Conservation (phyloP, 1,140 invertebrate genomes). For the Venustaconcha ellipsiformis region DNA sequence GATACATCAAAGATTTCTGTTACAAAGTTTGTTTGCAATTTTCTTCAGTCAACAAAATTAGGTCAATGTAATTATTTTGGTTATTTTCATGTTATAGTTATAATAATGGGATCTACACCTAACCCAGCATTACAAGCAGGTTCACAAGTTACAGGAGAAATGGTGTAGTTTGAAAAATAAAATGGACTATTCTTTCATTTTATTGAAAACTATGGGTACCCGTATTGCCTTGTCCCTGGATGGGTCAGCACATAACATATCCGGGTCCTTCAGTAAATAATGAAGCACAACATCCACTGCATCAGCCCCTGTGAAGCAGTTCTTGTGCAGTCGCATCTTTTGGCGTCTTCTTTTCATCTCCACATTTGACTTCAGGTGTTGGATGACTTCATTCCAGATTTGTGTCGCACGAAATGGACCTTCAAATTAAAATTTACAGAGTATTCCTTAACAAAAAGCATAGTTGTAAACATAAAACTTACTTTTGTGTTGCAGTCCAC, state of each 20-base stretch:
- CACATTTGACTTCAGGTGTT: conserved; percentile 57
- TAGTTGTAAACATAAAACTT: too few species aligned
- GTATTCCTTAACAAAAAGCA: too few species aligned
- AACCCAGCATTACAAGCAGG: too few species aligned
- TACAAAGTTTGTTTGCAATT: too few species aligned
- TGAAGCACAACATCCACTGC: conserved; percentile 69
- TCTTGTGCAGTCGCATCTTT: conserved; percentile 69
- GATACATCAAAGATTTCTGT: too few species aligned
- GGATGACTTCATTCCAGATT: conserved; percentile 66
- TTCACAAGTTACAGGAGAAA: too few species aligned
- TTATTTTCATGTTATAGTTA: too few species aligned
- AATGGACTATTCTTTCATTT: background rate
- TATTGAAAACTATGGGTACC: conserved; percentile 34
- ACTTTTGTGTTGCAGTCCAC: too few species aligned
- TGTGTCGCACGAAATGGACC: conserved; percentile 66
- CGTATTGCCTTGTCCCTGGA: conserved; percentile 66
- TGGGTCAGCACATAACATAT: conserved; percentile 57
- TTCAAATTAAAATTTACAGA: conserved; percentile 23
- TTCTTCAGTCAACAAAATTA: too few species aligned
- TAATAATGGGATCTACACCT: too few species aligned
- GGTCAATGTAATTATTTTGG: too few species aligned
- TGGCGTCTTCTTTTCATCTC: conserved; percentile 68
- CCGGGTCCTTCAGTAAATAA: conserved; percentile 60
- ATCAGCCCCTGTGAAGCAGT: conserved; percentile 72
- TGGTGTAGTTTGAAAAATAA: too few species aligned